Base-by-base conservation (phyloP, 2,113 vertebrate species). In the Lepisosteus osseus region DNA sequence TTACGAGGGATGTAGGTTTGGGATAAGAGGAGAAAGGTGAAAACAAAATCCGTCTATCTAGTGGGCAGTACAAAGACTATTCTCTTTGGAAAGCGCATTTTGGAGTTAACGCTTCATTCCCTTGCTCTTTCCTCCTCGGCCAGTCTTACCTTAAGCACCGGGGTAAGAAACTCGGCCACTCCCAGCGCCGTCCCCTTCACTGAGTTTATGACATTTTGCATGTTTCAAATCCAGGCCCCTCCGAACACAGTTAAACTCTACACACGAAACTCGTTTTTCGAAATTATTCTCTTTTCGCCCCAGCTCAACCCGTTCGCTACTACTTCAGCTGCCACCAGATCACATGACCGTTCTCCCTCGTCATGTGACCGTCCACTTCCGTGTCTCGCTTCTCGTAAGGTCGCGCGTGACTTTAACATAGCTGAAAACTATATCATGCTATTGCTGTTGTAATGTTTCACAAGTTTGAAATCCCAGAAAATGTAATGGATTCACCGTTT, bases 151-250 rank as follows among this genome's bases (percentile, higher is more conserved):
- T 98, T 99, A 66, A 99, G 81, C 12, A 99, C 97, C 0, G 97
- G 97, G 0, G 97, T 99, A 74, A 98, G 92, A 66, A 95, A 94
- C 91, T 99, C 97, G 1, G 97, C 97, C 87, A 99, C 95, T 3
- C 97, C 97, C 61, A 98, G 88, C 1, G 97, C 97, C 51, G 96
- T 98, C 72, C 97, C 97, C 78, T 98, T 98, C 84, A 99, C 94
- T 0, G 96, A 94, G 88, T 98, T 99, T 71, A 98, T 95, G 12
- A 98, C 95, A 93, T 92, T 96, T 92, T 99, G 97, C 97, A 99
- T 98, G 72, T 67, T 79, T 44, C 43, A 42, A 55, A 45, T 54
- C 43, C 17, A 17, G 4, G 54, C 11, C n/a, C 57, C 7, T n/a
- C 7, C 7, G 3, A 15, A n/a, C 5, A 13, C 11, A 29, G 14